Base-by-base conservation (phyloP, 2,888 invertebrate genomes). In the Rhorus exstirpatorius region DNA sequence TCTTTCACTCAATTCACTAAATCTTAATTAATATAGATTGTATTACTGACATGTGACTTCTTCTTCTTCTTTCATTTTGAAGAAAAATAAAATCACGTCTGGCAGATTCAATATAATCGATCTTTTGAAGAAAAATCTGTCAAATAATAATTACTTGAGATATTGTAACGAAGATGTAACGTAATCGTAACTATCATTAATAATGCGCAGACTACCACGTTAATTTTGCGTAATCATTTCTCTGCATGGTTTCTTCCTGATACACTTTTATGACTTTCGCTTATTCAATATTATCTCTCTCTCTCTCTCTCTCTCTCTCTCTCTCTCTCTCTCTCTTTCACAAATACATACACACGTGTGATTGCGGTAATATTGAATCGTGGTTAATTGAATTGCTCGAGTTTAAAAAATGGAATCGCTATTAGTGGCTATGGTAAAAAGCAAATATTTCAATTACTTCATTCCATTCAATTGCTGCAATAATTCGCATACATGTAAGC, bases 321-420 rank as follows among this genome's bases (percentile, higher is more conserved):
- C 49, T 14, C 6, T 1, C 49, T 12, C 14, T 4, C 17, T 12
- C n/a, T n/a, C n/a, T n/a, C n/a, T n/a, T n/a, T 3, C 8, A 19
- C 19, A 19, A 19, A 68, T 21, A 41, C 8, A 49, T 1, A 35
- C 21, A 53, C 35, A 1, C 55, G 12, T 24, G 41, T 21, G 17
- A 41, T 60, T 4, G 24, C 44, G 31, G 1, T 44, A 46, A 44
- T 21, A 72, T 78, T 60, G 35, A 63, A 63, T 65, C 74, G 70
- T 35, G 70, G 74, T 75, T 83, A 81, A 83, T 83, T 74, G 70
- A 81, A 83, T 83, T 74, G 70, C 70, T 51, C 53, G 46, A 35
- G 38, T 46, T 58, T 49, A 12, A 14, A 58, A 60, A 63, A 61
- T 70, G 38, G 21, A 7, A 70, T 46, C 51, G 63, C 65, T 31